Conservation (phyloP, 1,140 invertebrate genomes). For the Zaprionus kolodkinae region DNA sequence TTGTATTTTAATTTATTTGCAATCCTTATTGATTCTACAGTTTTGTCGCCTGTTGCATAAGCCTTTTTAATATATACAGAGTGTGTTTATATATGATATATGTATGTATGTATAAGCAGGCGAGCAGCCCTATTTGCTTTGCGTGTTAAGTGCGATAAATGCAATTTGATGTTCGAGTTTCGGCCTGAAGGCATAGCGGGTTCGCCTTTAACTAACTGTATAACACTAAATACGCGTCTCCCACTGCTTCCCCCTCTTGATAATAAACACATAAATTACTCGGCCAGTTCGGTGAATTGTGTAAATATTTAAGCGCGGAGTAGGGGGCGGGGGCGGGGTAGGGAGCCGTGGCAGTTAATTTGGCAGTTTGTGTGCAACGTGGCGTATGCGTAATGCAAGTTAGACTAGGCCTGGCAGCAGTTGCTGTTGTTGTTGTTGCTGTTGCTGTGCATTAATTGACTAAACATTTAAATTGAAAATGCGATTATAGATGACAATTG, state of each 20-base stretch:
- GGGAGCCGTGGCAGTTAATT: not conserved
- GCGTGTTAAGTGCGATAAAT: constrained; percentile 78
- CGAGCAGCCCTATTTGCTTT: constrained; percentile 59
- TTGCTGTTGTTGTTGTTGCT: too few relatives aligned
- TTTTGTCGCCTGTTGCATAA: constrained; percentile 24
- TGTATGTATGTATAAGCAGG: not conserved
- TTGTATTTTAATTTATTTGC: not conserved
- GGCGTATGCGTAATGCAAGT: constrained; percentile 64
- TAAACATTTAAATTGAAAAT: constrained; percentile 78
- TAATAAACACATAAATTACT: constrained; percentile 77
- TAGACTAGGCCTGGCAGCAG: constrained; percentile 5
- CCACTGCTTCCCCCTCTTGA: constrained; percentile 6
- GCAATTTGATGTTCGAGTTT: constrained; percentile 63
- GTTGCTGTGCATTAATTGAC: constrained; percentile 63
- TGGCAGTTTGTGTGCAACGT: constrained; percentile 39
- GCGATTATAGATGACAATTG: constrained; percentile 69
- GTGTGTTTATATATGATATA: constrained; percentile 4
- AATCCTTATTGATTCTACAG: not conserved
- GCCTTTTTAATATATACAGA: constrained; percentile 8
- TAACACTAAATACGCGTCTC: constrained; percentile 42
- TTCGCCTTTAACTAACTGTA: constrained; percentile 35
- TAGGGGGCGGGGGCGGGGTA: too few relatives aligned
- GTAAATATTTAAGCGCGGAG: constrained; percentile 44
- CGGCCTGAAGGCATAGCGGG: constrained; percentile 18
- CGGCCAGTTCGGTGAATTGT: constrained; percentile 50